These are phyloP conservation scores for Channa argus DNA, from an alignment of 2,113 vertebrate species.

Conservation along the genomic window DNA sequence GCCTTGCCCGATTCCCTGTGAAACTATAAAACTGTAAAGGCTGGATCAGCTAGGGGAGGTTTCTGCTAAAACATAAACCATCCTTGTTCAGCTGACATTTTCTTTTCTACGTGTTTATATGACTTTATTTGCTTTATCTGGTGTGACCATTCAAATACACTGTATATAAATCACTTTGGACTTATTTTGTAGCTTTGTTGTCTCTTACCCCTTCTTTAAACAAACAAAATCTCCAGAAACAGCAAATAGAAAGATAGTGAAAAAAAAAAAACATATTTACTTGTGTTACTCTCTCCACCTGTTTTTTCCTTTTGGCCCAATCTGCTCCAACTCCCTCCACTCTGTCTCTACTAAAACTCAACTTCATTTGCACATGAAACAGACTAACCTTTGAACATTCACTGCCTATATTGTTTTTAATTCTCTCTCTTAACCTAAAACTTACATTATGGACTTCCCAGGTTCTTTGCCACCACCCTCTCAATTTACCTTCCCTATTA, in stretches of 20 bases:
- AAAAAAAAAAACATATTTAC: conserved; percentile 32
- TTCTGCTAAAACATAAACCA: conserved; percentile 58
- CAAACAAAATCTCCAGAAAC: conserved; percentile 24
- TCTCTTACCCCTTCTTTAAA: not conserved
- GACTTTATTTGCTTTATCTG: conserved; percentile 55
- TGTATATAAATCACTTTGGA: conserved; percentile 29
- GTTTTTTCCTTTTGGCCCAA: conserved; percentile 15
- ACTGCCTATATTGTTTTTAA: not conserved
- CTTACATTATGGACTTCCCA: conserved; percentile 75
- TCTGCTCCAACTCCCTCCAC: not conserved
- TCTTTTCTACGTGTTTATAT: conserved; percentile 62
- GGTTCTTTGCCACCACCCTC: conserved; percentile 71
- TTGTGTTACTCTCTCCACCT: conserved; percentile 38
- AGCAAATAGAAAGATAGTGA: not conserved
- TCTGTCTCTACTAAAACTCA: not conserved
- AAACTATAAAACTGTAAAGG: conserved; percentile 58
- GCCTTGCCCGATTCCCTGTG: conserved; percentile 29
- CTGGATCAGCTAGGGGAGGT: conserved; percentile 51
- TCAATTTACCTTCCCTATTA: conserved; percentile 62
- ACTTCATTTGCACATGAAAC: not conserved
- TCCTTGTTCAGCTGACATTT: conserved; percentile 52
- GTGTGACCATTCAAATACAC: conserved; percentile 34
- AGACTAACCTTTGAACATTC: conserved; percentile 13
- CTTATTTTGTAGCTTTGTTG: conserved; percentile 5
- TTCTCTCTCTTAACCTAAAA: conserved; percentile 3